Conservation (phyloP, 2,888 invertebrate species). For the Ophraella communa region DNA sequence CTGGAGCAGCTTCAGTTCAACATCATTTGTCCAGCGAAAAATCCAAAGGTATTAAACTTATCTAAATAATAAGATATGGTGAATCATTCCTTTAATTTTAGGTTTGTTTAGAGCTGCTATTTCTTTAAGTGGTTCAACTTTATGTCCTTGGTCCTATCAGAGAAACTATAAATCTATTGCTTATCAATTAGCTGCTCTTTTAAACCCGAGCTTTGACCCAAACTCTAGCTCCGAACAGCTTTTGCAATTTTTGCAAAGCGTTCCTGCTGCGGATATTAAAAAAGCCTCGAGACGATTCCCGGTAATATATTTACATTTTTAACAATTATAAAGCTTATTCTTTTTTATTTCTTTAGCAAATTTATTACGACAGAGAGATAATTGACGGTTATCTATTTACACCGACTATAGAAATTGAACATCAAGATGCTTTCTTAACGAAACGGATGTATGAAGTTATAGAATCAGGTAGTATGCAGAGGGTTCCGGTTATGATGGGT, state of each 20-base stretch:
- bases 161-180: constrained; percentile 46
- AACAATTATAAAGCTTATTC: background rate
- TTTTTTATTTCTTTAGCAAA: constrained; percentile 18
- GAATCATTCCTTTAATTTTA: constrained; percentile 18
- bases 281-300: background rate
- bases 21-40: constrained; percentile 39
- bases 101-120: constrained; percentile 52
- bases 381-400: constrained; percentile 39
- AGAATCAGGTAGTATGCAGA: constrained; percentile 31
- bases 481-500: constrained; percentile 41
- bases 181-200: constrained; percentile 42
- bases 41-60: constrained; percentile 35
- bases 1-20: constrained; percentile 41
- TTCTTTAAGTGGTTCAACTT: constrained; percentile 51
- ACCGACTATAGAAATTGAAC: constrained; percentile 39
- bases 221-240: constrained; percentile 36
- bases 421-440: constrained; percentile 40
- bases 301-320: background rate
- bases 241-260: constrained; percentile 39
- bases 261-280: constrained; percentile 35
- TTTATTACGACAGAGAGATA: constrained; percentile 31
- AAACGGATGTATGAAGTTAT: constrained; percentile 37
- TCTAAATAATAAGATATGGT: background rate
- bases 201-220: constrained; percentile 41
- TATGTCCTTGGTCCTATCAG: constrained; percentile 55